phyloP scores from a whole-genome alignment of 2,888 invertebrate species.

The Branchellion lobata region DNA sequence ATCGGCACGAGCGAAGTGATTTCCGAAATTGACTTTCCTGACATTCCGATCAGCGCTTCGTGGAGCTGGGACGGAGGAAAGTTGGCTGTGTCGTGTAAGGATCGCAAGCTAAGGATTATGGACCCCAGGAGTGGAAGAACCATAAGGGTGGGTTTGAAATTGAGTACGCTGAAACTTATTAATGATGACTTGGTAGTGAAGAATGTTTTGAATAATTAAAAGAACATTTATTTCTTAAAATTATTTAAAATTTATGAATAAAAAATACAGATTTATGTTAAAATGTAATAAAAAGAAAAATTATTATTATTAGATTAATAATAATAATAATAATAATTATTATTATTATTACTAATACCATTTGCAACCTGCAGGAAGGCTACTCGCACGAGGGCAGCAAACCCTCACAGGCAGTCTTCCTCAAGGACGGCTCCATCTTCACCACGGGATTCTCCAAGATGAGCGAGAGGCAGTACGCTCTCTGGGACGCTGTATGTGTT shows the following conservation, averaged over 20 bases:
- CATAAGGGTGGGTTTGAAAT: constrained; percentile 62
- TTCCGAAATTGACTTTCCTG: constrained; percentile 81
- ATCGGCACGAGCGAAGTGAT: constrained; percentile 83
- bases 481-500: constrained; percentile 68
- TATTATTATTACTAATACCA: too few relatives aligned
- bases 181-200: neutral
- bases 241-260: neutral
- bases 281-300: neutral
- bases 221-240: neutral
- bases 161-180: neutral
- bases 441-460: constrained; percentile 90
- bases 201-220: neutral
- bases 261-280: neutral
- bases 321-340: too few relatives aligned
- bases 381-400: constrained; percentile 82
- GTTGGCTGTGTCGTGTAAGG: constrained; percentile 87
- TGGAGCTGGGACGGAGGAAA: constrained; percentile 87
- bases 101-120: constrained; percentile 83
- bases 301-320: too few relatives aligned
- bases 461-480: constrained; percentile 87
- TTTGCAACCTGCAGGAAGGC: constrained; percentile 77
- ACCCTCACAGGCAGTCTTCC: constrained; percentile 71
- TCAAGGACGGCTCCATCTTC: constrained; percentile 78
- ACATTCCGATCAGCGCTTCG: constrained; percentile 83
- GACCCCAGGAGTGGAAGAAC: constrained; percentile 83